These are phyloP conservation scores for Lasiurus cinereus DNA, from an alignment of 2,113 vertebrate genomes.

Conservation along the genomic window DNA sequence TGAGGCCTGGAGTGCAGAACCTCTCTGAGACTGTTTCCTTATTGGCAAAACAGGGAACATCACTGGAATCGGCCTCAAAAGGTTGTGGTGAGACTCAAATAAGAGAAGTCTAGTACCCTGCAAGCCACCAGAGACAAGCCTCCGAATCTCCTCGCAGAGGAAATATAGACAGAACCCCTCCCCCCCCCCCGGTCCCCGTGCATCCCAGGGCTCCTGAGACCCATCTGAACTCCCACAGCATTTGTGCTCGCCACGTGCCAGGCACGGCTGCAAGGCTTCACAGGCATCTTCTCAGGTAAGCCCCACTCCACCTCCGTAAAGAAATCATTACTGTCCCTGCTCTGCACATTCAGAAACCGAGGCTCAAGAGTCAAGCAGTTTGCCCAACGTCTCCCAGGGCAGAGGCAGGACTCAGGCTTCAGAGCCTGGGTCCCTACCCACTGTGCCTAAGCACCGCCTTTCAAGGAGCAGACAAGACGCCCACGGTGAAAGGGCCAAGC, in stretches of 20 bases:
- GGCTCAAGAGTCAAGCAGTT: not conserved
- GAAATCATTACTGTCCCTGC: not conserved
- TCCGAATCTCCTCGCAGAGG: not conserved
- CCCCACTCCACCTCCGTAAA: not conserved
- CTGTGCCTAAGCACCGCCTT: not conserved
- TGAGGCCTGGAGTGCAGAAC: not conserved
- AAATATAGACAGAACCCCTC: not conserved
- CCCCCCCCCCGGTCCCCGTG: no score
- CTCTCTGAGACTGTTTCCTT: not conserved
- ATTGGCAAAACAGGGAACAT: not conserved
- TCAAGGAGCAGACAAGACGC: not conserved
- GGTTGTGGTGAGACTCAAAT: not conserved
- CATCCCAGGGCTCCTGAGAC: not conserved
- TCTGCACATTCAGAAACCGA: not conserved
- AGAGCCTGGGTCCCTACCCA: not conserved
- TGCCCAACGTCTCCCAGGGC: not conserved
- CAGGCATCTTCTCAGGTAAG: rapidly evolving
- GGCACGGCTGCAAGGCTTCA: not conserved
- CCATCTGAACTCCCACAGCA: not conserved
- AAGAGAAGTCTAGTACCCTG: not conserved
- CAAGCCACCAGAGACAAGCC: not conserved
- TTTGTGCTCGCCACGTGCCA: no score
- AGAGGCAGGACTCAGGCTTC: not conserved
- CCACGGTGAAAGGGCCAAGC: not conserved
- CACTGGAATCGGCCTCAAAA: not conserved